Evolutionary conservation across 2,113 vertebrate species (phyloP), one percentile per base, ranked within the genome.

Genomic region (Monarcha castaneiventris): DNA sequence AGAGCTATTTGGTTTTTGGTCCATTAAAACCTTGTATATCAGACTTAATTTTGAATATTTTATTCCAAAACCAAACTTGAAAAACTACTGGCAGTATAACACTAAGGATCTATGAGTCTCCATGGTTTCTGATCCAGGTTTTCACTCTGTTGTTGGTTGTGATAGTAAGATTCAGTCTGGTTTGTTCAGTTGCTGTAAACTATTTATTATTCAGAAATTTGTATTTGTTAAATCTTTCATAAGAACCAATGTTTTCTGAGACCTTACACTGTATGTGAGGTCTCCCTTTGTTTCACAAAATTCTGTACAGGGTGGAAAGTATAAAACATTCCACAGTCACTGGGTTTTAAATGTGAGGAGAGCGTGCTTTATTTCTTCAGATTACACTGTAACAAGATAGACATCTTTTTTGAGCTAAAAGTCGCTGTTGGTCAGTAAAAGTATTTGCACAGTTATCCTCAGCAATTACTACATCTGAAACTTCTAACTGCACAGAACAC

Each of bases 191-290:
- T 74, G 9, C 16, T 87, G 62, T 32, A 72, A 92, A 64, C 13
- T 11, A 39, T 39, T 49, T 20, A 58, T 55, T 46, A n/a, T 27
- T 33, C 10, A 82, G 25, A 52, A 75, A 73, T 68, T 51, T 41
- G 0, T 16, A n/a, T 68, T 75, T 41, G 15, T 35, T 76, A 21
- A 46, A 30, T 46, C 30, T 83, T 69, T 48, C 0, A 0, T 58
- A 67, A 51, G n/a, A 5, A 17, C 5, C 1, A 18, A 1, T 41
- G n/a, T 30, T 64, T 23, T 48, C n/a, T 76, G 39, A 88, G 27
- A 68, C 5, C 4, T 77, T 25, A 62, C 7, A 67, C 6, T 76
- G 35, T 10, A 44, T 33, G 8, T 0, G 0, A 66, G 6, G 10
- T 27, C 10, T 77, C 23, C 8, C 22, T 89, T 89, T 56, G 20